A percentile compares a stretch with the other conserved stretches of the same genome.
These are phyloP conservation scores for Patella pellucida DNA, from an alignment of 2,888 invertebrate genomes.

Conservation along the genomic window DNA sequence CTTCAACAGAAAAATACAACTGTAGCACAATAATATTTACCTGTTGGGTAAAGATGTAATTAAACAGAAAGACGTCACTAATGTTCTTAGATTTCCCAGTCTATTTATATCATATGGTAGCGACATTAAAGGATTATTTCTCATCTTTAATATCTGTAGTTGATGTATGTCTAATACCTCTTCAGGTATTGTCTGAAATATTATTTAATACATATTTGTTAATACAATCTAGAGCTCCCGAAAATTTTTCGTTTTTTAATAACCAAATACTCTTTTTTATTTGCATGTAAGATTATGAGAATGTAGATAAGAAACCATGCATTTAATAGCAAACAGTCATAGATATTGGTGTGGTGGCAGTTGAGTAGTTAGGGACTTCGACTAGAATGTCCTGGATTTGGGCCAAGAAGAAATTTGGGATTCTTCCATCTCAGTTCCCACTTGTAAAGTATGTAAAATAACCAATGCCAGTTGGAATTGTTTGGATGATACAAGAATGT, in stretches of 20 bases:
- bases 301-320: background rate
- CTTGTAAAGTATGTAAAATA: too few relatives aligned
- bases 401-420: too few relatives aligned
- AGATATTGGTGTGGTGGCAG: too few relatives aligned
- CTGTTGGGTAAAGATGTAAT: slow-evolving; percentile 60
- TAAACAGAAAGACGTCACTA: slow-evolving; percentile 67
- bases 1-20: too few relatives aligned
- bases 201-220: background rate
- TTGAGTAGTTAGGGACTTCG: too few relatives aligned
- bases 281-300: slow-evolving; percentile 5
- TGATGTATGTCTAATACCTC: slow-evolving; percentile 61
- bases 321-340: background rate
- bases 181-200: slow-evolving; percentile 56
- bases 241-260: background rate
- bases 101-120: slow-evolving; percentile 61
- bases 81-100: slow-evolving; percentile 56
- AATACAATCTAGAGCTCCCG: background rate
- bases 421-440: too few relatives aligned
- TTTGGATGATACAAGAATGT: too few relatives aligned
- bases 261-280: background rate
- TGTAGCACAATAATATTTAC: slow-evolving; percentile 40
- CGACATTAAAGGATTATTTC: slow-evolving; percentile 66
- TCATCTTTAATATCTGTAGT: slow-evolving; percentile 63
- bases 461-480: too few relatives aligned
- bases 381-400: too few relatives aligned